Evolutionary conservation across 92 coral and sea anemone genomes (phyloP).

Genomic region (Parazoanthus swiftii): DNA sequence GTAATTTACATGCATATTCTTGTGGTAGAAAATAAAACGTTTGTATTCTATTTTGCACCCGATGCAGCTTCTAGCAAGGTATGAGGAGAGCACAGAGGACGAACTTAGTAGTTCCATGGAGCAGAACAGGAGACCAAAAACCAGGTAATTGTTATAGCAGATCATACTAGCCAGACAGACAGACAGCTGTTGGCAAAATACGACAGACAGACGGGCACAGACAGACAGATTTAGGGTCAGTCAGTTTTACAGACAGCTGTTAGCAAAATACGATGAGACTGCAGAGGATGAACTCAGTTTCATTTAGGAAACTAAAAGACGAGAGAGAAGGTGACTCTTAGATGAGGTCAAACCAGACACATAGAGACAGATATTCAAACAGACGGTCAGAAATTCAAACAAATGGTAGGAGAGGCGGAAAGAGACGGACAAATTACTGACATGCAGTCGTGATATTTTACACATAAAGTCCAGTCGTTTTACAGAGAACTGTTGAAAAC

Average conservation of each 20-base stretch:
- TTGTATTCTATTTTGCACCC: not conserved
- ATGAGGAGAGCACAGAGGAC: conserved; percentile 84
- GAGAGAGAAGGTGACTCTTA: conserved; percentile 57
- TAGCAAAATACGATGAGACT: not conserved
- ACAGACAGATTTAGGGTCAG: not conserved
- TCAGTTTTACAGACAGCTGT: not conserved
- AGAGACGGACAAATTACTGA: not conserved
- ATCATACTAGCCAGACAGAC: not conserved
- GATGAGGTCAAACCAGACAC: not conserved
- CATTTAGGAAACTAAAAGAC: conserved; percentile 63
- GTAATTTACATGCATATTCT: not conserved
- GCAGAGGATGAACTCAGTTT: conserved; percentile 65
- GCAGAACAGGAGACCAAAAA: conserved; percentile 65
- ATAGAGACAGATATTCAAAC: not conserved
- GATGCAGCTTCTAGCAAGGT: conserved; percentile 62
- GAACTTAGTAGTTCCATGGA: conserved; percentile 82
- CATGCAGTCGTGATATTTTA: not conserved
- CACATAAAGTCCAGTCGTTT: not conserved
- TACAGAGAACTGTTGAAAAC: not conserved
- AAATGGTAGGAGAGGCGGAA: not conserved
- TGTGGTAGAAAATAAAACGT: not conserved
- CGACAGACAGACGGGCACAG: not conserved
- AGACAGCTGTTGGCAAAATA: not conserved
- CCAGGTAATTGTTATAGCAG: conserved; percentile 46
- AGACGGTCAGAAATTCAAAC: too few species aligned